Base-by-base conservation (phyloP, 2,797 vertebrate species). In the Sebastes umbrosus region DNA sequence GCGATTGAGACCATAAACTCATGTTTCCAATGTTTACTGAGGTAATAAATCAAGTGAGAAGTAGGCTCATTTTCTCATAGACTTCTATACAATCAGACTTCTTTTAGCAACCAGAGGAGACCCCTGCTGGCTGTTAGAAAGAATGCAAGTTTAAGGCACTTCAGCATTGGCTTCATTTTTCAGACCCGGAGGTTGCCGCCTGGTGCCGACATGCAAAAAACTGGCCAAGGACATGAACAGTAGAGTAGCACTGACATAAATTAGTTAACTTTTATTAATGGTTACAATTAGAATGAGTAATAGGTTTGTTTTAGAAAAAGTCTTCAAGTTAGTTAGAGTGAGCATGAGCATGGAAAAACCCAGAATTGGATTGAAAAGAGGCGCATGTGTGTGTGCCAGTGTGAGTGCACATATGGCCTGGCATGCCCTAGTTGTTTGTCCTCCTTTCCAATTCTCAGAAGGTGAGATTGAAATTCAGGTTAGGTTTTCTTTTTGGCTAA, bases 381-480 rank as follows among this genome's bases (percentile, higher is more conserved):
- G 29, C 29, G 29, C 24, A n/a, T 20, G 39, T 27, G 32, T 39
- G 39, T 31, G 50, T 57, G 66, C 6, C 4, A 20, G 34, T 68
- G 69, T 16, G 52, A 18, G 64, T 5, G 84, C 73, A 69, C 63
- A 72, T 75, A 54, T 86, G 84, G 83, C 82, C 72, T 79, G 25
- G 16, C 73, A 24, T 84, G 88, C 84, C 92, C 92, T 65, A 89
- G 24, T 90, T 92, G 87, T 88, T 91, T 91, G 90, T 93, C 88
- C 87, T 91, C 82, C 39, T 91, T 93, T 92, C 66, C 60, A 72
- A 73, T 78, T 77, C 90, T 91, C 83, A 29, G 54, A 90, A 85
- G 88, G 88, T 89, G 84, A 62, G 74, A 90, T 92, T 92, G 79
- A 85, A 86, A 93, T 94, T 92, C 89, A 88, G 88, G 88, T 88